A percentile compares a stretch with the other conserved stretches of the same genome.
phyloP scores from a whole-genome alignment of 2,888 invertebrate species.

The Cheilosia grossa region DNA sequence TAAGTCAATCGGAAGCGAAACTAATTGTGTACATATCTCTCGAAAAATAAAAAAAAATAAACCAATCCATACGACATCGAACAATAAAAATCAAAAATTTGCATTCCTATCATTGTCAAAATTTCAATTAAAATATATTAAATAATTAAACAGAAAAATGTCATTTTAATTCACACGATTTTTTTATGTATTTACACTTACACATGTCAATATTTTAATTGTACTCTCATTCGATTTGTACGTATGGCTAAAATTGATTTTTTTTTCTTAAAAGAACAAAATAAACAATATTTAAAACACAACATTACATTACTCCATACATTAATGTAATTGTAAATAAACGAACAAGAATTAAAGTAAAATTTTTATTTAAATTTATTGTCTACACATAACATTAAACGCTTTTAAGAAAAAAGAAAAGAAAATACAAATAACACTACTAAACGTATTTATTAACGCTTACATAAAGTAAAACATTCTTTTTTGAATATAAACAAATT shows the following conservation, averaged over 20 bases:
- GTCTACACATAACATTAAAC: slow-evolving; percentile 36
- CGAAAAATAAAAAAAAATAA: slow-evolving; percentile 19
- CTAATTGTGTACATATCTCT: slow-evolving; percentile 41
- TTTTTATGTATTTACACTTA: slow-evolving; percentile 74
- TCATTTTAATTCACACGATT: slow-evolving; percentile 74
- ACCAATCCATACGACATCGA: slow-evolving; percentile 52
- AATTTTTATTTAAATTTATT: slow-evolving; percentile 36
- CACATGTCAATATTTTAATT: slow-evolving; percentile 53
- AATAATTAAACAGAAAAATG: slow-evolving; percentile 65
- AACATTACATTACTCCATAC: slow-evolving; percentile 52
- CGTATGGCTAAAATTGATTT: slow-evolving; percentile 42
- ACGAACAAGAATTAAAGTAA: slow-evolving; percentile 55
- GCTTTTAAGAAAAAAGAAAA: slow-evolving; percentile 34
- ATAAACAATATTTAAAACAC: slow-evolving; percentile 36
- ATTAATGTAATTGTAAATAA: slow-evolving; percentile 71
- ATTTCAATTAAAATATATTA: slow-evolving; percentile 71
- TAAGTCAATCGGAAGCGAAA: slow-evolving; percentile 33
- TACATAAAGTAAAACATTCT: slow-evolving; percentile 60
- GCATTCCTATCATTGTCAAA: slow-evolving; percentile 76
- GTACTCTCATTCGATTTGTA: slow-evolving; percentile 74
- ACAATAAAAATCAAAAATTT: slow-evolving; percentile 64
- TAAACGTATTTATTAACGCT: slow-evolving; percentile 61
- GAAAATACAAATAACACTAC: slow-evolving; percentile 37
- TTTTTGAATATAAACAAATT: slow-evolving; percentile 47
- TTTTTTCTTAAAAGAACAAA: slow-evolving; percentile 19